Evolutionary conservation across 1,140 invertebrate genomes (phyloP).

Genomic region (Andrena cerasifolii): DNA sequence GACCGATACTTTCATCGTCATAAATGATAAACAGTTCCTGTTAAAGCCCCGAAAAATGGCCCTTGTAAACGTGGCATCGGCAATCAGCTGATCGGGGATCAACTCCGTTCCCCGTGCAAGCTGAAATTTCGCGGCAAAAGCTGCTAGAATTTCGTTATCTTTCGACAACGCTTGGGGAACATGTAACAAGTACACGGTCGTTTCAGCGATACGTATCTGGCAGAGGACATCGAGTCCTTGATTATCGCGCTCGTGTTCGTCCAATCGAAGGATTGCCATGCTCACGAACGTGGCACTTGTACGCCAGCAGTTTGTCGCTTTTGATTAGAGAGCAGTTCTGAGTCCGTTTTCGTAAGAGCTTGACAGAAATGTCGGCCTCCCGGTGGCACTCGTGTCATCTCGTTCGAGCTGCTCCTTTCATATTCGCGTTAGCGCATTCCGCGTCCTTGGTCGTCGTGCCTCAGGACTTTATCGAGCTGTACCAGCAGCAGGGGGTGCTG

Average conservation of each 20-base stretch:
- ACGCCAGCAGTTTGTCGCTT: neutral
- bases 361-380: neutral
- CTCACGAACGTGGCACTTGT: neutral
- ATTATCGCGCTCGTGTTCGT: slow-evolving; percentile 16
- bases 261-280: neutral
- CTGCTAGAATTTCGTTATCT: neutral
- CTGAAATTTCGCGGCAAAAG: neutral
- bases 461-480: neutral
- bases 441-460: slow-evolving; percentile 12
- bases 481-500: neutral
- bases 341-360: neutral
- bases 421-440: neutral
- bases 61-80: neutral
- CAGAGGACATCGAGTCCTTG: slow-evolving; percentile 6
- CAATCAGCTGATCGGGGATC: neutral
- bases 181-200: slow-evolving; percentile 1
- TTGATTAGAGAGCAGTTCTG: neutral
- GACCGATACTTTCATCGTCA: slow-evolving; percentile 10
- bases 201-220: slow-evolving; percentile 9
- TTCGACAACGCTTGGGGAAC: neutral
- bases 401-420: neutral
- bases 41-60: too few species aligned
- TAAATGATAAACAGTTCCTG: too few species aligned
- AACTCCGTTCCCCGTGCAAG: too few species aligned
- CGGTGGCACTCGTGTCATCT: neutral